Conservation (phyloP, 2,797 vertebrate genomes). For the Spinus pinus region DNA sequence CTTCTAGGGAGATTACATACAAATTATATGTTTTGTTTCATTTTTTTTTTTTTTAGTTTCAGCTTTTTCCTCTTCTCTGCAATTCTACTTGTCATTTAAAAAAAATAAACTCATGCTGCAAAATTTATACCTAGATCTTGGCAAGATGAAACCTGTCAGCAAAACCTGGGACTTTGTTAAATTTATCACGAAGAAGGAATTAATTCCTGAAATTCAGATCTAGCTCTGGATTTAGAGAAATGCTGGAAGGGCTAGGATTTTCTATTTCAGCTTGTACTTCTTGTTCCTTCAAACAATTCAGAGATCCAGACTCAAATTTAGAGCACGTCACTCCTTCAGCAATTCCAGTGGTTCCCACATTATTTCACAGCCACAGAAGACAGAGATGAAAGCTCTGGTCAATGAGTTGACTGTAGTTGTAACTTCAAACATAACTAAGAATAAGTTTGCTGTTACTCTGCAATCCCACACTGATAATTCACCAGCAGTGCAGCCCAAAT, state of each 20-base stretch:
- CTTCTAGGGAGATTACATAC: background rate
- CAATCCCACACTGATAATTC: background rate
- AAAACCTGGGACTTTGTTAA: background rate
- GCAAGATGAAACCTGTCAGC: background rate
- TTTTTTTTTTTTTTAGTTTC: background rate
- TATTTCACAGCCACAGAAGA: background rate
- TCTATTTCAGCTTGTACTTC: background rate
- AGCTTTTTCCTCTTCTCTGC: background rate
- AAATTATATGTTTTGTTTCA: background rate
- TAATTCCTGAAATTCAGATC: background rate
- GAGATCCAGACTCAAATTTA: background rate
- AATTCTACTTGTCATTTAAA: background rate
- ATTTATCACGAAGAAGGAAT: background rate
- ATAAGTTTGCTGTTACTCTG: background rate
- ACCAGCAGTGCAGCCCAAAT: background rate
- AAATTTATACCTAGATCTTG: background rate
- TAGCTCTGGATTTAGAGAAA: background rate
- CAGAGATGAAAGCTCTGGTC: background rate
- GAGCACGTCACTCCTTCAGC: background rate
- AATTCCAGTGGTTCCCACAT: background rate
- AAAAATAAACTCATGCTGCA: background rate
- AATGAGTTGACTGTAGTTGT: background rate
- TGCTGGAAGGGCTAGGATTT: background rate
- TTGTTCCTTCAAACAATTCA: background rate
- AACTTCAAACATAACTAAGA: background rate